A percentile compares a stretch with the other conserved stretches of the same genome.
Conservation (phyloP, 53 echinoderm and acorn worm species). For the Holothuria scabra region DNA sequence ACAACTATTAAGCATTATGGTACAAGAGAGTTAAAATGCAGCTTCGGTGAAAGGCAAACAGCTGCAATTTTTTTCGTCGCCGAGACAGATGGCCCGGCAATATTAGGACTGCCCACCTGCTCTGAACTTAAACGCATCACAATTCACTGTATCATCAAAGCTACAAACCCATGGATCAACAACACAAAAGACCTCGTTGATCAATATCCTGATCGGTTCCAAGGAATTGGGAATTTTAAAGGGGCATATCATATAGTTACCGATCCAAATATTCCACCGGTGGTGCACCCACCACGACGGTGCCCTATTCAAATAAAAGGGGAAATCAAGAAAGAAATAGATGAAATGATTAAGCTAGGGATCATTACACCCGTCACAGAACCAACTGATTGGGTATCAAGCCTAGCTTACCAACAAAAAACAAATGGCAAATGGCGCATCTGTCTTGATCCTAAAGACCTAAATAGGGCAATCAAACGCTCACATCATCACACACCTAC, state of each 20-base stretch:
- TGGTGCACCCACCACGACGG: slow-evolving; percentile 37
- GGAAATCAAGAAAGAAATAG: slow-evolving; percentile 56
- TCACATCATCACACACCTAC: slow-evolving; percentile 58
- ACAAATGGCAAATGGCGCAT: slow-evolving; percentile 50
- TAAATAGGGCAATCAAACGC: slow-evolving; percentile 61
- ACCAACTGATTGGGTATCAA: slow-evolving; percentile 54
- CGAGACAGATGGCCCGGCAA: slow-evolving; percentile 9
- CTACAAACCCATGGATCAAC: not conserved
- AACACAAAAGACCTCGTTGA: slow-evolving; percentile 17
- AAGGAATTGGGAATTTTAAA: slow-evolving; percentile 43
- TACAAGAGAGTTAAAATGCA: not conserved
- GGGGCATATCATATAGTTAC: not conserved
- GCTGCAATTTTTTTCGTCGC: slow-evolving; percentile 8
- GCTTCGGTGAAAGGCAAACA: not conserved
- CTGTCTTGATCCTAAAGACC: slow-evolving; percentile 4
- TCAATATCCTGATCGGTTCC: slow-evolving; percentile 48
- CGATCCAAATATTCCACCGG: slow-evolving; percentile 5
- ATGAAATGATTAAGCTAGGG: slow-evolving; percentile 35
- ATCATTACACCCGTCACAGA: slow-evolving; percentile 50
- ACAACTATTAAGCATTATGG: not conserved
- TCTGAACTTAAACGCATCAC: not conserved
- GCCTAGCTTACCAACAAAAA: slow-evolving; percentile 29
- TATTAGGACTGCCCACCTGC: not conserved
- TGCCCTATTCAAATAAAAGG: slow-evolving; percentile 52
- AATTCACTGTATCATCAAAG: not conserved